Percentiles rank a stretch among this genome's conserved stretches.
phyloP scores from a whole-genome alignment of 2,113 vertebrate species.

The Salvator merianae region DNA sequence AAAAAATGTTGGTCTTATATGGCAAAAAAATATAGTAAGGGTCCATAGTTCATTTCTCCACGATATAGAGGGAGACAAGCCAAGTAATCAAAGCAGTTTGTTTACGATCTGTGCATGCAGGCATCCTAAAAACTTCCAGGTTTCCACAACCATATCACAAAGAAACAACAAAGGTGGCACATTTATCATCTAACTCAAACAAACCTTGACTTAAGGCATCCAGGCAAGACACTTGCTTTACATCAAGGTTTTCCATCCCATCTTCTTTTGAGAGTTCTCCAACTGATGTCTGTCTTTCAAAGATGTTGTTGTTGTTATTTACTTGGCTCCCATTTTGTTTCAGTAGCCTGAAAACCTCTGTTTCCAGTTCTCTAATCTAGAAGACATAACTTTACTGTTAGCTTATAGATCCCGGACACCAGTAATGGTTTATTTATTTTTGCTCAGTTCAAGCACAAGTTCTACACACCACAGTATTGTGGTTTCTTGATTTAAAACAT shows the following conservation, averaged over 20 bases:
- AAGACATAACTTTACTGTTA: slow-evolving; percentile 39
- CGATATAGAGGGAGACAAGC: background rate
- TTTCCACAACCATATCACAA: background rate
- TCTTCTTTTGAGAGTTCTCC: slow-evolving; percentile 74
- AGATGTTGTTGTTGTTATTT: slow-evolving; percentile 96
- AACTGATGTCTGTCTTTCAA: slow-evolving; percentile 79
- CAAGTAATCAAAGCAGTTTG: background rate
- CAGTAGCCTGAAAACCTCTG: slow-evolving; percentile 91
- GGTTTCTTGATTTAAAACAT: background rate
- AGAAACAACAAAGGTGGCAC: background rate
- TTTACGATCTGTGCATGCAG: background rate
- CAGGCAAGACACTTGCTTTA: slow-evolving; percentile 73
- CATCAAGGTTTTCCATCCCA: slow-evolving; percentile 71
- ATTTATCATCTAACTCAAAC: slow-evolving; percentile 46
- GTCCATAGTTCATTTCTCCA: background rate
- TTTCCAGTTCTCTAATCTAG: slow-evolving; percentile 91
- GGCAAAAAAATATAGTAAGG: background rate
- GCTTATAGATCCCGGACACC: background rate
- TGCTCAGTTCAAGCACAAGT: background rate
- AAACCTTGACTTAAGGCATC: slow-evolving; percentile 82
- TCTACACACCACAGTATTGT: background rate
- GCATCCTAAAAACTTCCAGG: background rate
- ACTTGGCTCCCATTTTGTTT: slow-evolving; percentile 95
- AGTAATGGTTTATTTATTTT: background rate
- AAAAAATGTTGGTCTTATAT: too few relatives aligned